Percentiles rank a stretch among this genome's conserved stretches.
These are phyloP conservation scores for Rhea americana DNA, from an alignment of 2,113 vertebrate species.

Conservation along the genomic window DNA sequence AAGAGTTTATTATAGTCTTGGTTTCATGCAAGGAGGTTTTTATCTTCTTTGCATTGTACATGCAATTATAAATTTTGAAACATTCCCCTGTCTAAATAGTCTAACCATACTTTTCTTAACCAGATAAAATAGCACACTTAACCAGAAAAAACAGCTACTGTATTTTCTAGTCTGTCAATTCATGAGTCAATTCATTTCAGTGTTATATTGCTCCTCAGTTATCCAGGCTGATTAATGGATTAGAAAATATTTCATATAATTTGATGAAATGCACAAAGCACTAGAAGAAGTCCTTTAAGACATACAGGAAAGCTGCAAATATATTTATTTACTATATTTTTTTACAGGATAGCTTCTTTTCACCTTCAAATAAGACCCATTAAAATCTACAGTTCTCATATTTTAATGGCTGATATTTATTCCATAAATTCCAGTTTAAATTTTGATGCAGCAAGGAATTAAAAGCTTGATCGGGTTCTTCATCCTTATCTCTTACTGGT, in stretches of 20 bases:
- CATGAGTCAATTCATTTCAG: not conserved
- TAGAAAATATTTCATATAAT: not conserved
- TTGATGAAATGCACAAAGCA: not conserved
- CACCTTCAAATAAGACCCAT: not conserved
- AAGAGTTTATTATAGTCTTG: not conserved
- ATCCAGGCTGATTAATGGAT: not conserved
- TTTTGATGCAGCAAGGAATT: constrained; percentile 10
- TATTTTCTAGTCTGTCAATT: not conserved
- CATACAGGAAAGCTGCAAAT: not conserved
- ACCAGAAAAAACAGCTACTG: not conserved
- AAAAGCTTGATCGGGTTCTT: not conserved
- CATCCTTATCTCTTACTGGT: not conserved
- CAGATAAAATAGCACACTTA: not conserved
- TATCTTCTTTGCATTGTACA: not conserved
- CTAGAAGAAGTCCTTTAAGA: not conserved
- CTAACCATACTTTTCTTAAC: not conserved
- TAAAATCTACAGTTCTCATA: not conserved
- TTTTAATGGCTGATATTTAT: not conserved
- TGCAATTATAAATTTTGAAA: not conserved
- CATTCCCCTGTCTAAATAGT: not conserved
- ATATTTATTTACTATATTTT: not conserved
- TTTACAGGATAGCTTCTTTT: not conserved
- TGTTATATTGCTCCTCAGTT: not conserved
- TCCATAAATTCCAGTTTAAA: not conserved
- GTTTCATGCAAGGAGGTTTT: not conserved